Evolutionary conservation across 2,113 vertebrate species (phyloP).

Genomic region (Thinocorus orbignyianus): DNA sequence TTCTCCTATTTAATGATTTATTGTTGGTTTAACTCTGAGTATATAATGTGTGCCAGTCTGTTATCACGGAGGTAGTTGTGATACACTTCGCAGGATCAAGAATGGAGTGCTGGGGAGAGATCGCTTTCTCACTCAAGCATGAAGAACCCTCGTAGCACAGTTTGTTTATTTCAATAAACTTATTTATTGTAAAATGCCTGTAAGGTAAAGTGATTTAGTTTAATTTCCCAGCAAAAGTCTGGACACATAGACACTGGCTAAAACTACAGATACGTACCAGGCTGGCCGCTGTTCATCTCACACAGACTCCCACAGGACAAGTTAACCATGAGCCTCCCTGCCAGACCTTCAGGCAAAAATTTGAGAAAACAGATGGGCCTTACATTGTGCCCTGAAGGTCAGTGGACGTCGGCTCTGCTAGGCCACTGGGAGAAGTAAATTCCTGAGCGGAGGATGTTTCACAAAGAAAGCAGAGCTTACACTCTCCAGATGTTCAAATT

Average conservation of each 20-base stretch:
- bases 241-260: not conserved
- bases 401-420: not conserved
- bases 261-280: not conserved
- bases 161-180: not conserved
- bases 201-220: not conserved
- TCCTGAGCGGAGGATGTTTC: constrained; percentile 12
- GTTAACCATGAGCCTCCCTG: not conserved
- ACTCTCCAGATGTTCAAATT: constrained; percentile 50
- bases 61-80: not conserved
- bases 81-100: not conserved
- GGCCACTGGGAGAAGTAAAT: constrained; percentile 36
- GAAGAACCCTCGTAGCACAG: not conserved
- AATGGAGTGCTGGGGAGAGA: not conserved
- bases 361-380: not conserved
- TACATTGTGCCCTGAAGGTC: not conserved
- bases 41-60: not conserved
- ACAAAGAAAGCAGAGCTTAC: not conserved
- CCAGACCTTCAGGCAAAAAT: not conserved
- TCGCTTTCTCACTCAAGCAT: not conserved
- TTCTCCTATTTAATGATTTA: not conserved
- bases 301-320: not conserved
- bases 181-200: not conserved
- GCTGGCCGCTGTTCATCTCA: not conserved
- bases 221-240: not conserved
- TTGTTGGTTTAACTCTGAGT: not conserved